Percentiles rank a stretch among this genome's conserved stretches.
phyloP scores from a whole-genome alignment of 2,888 invertebrate species.

The Ctenicera cuprea region DNA sequence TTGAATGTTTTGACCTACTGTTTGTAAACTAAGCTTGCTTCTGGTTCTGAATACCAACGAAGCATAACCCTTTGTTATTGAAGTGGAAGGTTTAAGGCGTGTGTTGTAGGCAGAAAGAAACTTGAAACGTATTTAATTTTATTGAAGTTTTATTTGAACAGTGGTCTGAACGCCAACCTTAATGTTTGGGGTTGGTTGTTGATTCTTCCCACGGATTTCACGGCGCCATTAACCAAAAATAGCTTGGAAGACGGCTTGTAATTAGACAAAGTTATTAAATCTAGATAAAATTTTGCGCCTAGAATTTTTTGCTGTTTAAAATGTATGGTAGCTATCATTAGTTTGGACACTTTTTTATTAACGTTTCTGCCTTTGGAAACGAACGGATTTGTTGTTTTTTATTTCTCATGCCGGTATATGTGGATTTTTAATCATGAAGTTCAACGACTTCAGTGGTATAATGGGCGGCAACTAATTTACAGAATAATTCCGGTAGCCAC shows the following conservation, averaged over 20 bases:
- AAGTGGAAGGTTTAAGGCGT: conserved; percentile 36
- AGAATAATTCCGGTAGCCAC: conserved; percentile 42
- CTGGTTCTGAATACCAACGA: background rate
- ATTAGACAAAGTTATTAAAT: conserved; percentile 33
- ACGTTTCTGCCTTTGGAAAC: background rate
- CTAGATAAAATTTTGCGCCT: conserved; percentile 15
- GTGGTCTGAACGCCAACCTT: conserved; percentile 9
- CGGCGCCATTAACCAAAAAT: conserved; percentile 33
- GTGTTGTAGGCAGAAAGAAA: conserved; percentile 23
- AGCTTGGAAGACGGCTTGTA: background rate
- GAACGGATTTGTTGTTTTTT: background rate
- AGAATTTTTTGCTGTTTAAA: background rate
- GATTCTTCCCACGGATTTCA: conserved; percentile 52
- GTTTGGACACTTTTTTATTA: conserved; percentile 4
- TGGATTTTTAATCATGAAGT: conserved; percentile 36
- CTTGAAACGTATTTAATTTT: conserved; percentile 44
- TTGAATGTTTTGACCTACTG: conserved; percentile 22
- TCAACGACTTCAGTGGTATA: conserved; percentile 30
- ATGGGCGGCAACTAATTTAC: conserved; percentile 39
- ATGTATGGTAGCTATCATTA: conserved; percentile 2
- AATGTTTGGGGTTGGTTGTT: conserved; percentile 49
- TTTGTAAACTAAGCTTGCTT: conserved; percentile 28
- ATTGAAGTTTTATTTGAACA: conserved; percentile 40
- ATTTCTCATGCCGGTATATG: background rate
- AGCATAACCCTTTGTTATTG: conserved; percentile 32